These are phyloP conservation scores for Anastrepha obliqua DNA, from an alignment of 1,140 invertebrate genomes.

Conservation along the genomic window DNA sequence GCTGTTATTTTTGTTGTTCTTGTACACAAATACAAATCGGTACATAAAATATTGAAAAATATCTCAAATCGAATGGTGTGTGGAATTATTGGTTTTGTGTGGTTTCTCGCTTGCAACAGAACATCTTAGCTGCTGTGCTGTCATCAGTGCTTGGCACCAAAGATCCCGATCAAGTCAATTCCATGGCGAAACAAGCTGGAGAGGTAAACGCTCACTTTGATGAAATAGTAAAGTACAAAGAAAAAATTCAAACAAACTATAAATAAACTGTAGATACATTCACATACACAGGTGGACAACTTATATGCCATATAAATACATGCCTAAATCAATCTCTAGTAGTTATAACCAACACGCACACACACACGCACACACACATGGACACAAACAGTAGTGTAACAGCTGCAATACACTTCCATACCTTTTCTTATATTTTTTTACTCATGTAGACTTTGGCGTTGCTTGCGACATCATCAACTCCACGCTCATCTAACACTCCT, in stretches of 20 bases:
- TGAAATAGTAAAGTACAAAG: conserved; percentile 9
- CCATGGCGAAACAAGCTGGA: conserved; percentile 93
- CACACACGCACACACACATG: neutral
- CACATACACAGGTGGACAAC: neutral
- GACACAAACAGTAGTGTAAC: neutral
- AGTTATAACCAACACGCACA: neutral
- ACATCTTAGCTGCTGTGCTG: conserved; percentile 91
- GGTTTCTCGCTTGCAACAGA: conserved; percentile 82
- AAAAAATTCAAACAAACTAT: conserved; percentile 33
- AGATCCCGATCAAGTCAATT: conserved; percentile 90
- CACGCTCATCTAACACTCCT: neutral
- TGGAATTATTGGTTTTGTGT: conserved; percentile 58
- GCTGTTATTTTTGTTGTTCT: conserved; percentile 39
- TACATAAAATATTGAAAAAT: conserved; percentile 46
- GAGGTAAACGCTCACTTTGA: conserved; percentile 80
- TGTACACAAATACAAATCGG: conserved; percentile 31
- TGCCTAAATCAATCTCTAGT: neutral
- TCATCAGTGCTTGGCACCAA: conserved; percentile 90
- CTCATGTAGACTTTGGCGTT: neutral
- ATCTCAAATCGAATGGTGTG: conserved; percentile 47
- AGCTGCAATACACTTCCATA: neutral
- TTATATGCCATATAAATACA: neutral
- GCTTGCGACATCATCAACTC: neutral
- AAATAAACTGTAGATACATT: neutral
- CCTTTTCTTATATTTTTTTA: neutral